A percentile compares a stretch with the other conserved stretches of the same genome.
These are phyloP conservation scores for Cheiracanthium punctorium DNA, from an alignment of 2,888 invertebrate species.

Conservation along the genomic window DNA sequence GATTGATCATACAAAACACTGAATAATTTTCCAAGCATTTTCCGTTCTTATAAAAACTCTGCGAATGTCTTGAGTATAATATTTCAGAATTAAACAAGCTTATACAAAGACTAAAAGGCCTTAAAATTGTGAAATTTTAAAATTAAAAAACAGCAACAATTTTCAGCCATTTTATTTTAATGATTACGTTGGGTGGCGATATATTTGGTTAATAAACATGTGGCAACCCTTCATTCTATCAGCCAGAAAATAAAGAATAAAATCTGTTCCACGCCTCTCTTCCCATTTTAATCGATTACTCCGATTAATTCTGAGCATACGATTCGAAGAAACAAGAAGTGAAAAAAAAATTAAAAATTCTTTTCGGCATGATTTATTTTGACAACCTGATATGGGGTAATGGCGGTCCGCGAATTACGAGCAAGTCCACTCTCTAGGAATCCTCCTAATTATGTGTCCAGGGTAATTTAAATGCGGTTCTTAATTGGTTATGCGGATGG, in stretches of 20 bases:
- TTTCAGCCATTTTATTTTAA: too few species aligned
- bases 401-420: slow-evolving; percentile 24
- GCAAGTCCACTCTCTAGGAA: neutral
- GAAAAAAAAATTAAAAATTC: neutral
- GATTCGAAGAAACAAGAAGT: slow-evolving; percentile 8
- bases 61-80: too few species aligned
- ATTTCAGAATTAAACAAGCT: too few species aligned
- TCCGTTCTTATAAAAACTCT: too few species aligned
- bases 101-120: too few species aligned
- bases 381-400: slow-evolving; percentile 45
- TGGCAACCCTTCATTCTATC: too few species aligned
- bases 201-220: too few species aligned
- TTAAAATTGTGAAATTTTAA: too few species aligned
- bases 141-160: too few species aligned
- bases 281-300: slow-evolving; percentile 45
- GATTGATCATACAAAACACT: too few species aligned
- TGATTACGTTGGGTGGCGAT: too few species aligned
- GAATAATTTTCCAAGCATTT: too few species aligned
- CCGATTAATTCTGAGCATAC: slow-evolving; percentile 23
- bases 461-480: slow-evolving; percentile 22
- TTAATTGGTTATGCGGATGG: slow-evolving; percentile 1
- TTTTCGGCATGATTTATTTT: slow-evolving; percentile 41
- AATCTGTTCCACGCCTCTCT: neutral
- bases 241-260: neutral
- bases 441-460: slow-evolving; percentile 9